phyloP scores from a whole-genome alignment of 2,113 vertebrate species.

The Eulemur macaco region DNA sequence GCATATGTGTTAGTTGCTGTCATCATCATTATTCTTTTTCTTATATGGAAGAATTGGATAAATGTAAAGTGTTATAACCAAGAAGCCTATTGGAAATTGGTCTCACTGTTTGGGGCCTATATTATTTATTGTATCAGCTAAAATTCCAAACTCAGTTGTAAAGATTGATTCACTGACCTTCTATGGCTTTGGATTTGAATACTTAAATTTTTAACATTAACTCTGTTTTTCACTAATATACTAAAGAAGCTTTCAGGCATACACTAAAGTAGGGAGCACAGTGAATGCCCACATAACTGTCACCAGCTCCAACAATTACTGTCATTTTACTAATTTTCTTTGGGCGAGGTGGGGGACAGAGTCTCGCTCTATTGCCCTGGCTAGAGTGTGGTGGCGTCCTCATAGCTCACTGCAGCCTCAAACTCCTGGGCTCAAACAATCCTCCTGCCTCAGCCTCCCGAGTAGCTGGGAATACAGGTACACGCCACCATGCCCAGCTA shows the following conservation, averaged over 20 bases:
- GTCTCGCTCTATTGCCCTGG: too few species aligned
- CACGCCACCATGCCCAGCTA: too few species aligned
- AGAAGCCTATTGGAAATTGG: neutral
- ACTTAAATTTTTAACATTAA: conserved; percentile 12
- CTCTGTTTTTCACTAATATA: neutral
- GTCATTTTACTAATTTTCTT: neutral
- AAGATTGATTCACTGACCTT: neutral
- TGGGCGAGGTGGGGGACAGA: too few species aligned
- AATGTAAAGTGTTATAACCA: neutral
- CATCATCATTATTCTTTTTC: neutral
- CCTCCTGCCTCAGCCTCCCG: too few species aligned
- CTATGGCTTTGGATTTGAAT: neutral
- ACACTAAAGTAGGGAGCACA: neutral
- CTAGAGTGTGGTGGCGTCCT: too few species aligned
- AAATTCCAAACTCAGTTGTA: neutral
- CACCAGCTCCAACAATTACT: neutral
- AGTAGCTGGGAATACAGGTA: too few species aligned
- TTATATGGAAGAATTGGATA: neutral
- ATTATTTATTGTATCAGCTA: neutral
- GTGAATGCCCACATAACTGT: neutral
- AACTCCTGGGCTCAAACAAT: too few species aligned
- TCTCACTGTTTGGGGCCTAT: neutral
- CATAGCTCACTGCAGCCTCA: too few species aligned
- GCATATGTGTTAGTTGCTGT: neutral
- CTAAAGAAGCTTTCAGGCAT: neutral